Conservation (phyloP, 1,140 invertebrate species). For the Drosophila albomicans region DNA sequence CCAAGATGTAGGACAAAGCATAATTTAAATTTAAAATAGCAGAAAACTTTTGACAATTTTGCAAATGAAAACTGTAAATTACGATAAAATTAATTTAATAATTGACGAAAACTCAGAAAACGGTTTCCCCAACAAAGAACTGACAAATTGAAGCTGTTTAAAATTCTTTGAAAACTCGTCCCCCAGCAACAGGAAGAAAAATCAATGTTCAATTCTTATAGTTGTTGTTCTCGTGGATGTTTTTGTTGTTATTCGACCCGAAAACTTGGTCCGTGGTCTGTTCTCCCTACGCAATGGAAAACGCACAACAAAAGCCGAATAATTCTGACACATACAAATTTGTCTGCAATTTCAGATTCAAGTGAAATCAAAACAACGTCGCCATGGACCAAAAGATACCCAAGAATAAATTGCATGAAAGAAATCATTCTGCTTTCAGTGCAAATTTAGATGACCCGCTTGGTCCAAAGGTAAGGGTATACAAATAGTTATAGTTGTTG, state of each 20-base stretch:
- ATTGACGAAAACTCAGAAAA: conserved; percentile 21
- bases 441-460: background rate
- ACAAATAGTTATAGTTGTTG: conserved; percentile 53
- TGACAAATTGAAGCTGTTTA: conserved; percentile 36
- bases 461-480: background rate
- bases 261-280: conserved; percentile 13
- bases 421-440: no score
- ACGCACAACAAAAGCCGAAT: conserved; percentile 53
- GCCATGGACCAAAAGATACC: background rate
- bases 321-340: conserved; percentile 69
- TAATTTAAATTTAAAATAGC: conserved; percentile 3
- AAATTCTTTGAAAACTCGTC: conserved; percentile 25
- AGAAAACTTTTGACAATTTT: conserved; percentile 1
- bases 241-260: conserved; percentile 18
- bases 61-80: conserved; percentile 14
- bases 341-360: conserved; percentile 63
- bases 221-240: conserved; percentile 14
- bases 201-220: conserved; percentile 44
- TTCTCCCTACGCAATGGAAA: background rate
- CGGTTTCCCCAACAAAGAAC: conserved; percentile 9
- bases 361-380: background rate
- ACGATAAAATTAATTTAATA: conserved; percentile 27
- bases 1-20: background rate
- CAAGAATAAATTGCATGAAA: background rate
- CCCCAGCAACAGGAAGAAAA: conserved; percentile 10